phyloP scores from a whole-genome alignment of 2,113 vertebrate genomes.

The Pterocles orientalis region DNA sequence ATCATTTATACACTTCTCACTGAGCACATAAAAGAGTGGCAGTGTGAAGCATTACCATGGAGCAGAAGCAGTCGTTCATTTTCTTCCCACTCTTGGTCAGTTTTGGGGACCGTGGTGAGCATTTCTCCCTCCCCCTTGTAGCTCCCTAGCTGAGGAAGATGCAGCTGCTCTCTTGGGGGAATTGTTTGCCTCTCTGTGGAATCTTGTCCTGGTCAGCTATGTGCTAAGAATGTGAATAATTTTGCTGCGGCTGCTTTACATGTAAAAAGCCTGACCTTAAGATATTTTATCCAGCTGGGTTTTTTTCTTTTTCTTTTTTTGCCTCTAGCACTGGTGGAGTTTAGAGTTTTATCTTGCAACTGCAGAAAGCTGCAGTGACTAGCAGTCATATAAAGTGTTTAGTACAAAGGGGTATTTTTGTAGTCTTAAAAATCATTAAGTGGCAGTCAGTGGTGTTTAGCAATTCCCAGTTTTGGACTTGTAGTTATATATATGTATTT shows the following conservation, averaged over 20 bases:
- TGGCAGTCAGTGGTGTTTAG: background rate
- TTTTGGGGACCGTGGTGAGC: background rate
- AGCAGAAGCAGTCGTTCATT: background rate
- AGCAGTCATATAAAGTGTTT: background rate
- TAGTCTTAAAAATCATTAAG: background rate
- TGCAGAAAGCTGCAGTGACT: background rate
- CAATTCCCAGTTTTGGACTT: background rate
- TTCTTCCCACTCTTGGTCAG: background rate
- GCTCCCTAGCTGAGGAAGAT: background rate
- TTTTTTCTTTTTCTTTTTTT: background rate
- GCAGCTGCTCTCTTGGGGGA: constrained; percentile 63
- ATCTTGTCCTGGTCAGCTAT: constrained; percentile 64
- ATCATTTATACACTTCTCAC: background rate
- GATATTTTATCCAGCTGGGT: constrained; percentile 46
- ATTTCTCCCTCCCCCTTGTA: background rate
- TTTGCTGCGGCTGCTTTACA: constrained; percentile 60
- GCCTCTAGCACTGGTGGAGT: background rate
- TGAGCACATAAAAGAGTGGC: background rate
- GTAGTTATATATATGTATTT: background rate
- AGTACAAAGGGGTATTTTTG: background rate
- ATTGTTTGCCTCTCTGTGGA: constrained; percentile 62
- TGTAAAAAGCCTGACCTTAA: constrained; percentile 63
- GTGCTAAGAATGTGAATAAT: constrained; percentile 72
- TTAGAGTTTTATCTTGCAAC: constrained; percentile 8
- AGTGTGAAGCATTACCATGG: background rate